A percentile compares a stretch with the other conserved stretches of the same genome.
phyloP scores from a whole-genome alignment of 2,797 vertebrate genomes.

The Threskiornis aethiopicus region DNA sequence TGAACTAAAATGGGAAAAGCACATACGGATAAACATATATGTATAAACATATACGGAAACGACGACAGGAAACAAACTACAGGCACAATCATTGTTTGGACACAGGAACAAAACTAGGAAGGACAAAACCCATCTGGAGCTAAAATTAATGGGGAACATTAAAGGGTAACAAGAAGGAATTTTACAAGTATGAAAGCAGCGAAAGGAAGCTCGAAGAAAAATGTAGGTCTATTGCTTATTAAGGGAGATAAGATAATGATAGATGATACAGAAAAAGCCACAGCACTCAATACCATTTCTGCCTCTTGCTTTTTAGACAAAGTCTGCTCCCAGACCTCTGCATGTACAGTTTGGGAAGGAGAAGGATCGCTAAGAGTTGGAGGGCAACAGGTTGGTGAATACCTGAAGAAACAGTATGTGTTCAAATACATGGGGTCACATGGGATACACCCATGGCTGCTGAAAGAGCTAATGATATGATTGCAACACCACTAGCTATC shows the following conservation, averaged over 20 bases:
- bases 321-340: not conserved
- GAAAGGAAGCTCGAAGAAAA: not conserved
- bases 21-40: not conserved
- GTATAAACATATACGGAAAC: not conserved
- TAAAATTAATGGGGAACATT: not conserved
- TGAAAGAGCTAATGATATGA: not conserved
- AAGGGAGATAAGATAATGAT: not conserved
- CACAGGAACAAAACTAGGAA: conserved; percentile 19
- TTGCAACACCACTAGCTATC: not conserved
- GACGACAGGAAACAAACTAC: not conserved
- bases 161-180: not conserved
- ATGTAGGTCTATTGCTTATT: not conserved
- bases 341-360: not conserved
- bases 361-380: not conserved
- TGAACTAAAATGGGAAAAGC: conserved; percentile 11
- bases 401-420: not conserved
- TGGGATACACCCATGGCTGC: not conserved
- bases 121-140: not conserved
- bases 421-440: not conserved
- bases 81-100: not conserved
- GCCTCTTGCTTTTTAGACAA: not conserved
- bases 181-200: not conserved
- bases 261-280: not conserved
- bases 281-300: not conserved
- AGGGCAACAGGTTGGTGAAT: not conserved